Evolutionary conservation across 2,797 vertebrate species (phyloP).

Genomic region (Hippocampus kuda): DNA sequence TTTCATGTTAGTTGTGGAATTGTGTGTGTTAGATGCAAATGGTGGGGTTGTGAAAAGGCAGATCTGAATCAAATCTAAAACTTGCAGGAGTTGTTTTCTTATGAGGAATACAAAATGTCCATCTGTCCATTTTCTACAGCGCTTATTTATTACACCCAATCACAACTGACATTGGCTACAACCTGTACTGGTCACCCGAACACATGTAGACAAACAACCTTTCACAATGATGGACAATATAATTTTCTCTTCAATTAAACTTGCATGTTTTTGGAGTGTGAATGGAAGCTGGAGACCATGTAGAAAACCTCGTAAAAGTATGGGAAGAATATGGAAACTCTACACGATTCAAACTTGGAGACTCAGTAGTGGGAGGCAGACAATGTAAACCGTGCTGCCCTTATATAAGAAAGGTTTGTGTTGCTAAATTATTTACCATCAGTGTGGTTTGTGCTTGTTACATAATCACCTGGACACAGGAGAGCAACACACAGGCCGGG

Average conservation of each 20-base stretch:
- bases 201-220: too few species aligned
- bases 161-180: not conserved
- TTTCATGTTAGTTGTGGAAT: not conserved
- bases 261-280: too few species aligned
- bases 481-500: slow-evolving; percentile 31
- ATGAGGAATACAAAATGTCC: not conserved
- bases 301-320: not conserved
- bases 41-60: not conserved
- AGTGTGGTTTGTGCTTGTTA: slow-evolving; percentile 21
- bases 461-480: slow-evolving; percentile 25
- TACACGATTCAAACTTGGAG: too few species aligned
- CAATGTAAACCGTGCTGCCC: too few species aligned
- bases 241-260: too few species aligned
- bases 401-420: too few species aligned
- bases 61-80: not conserved
- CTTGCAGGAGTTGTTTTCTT: not conserved
- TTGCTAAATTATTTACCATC: slow-evolving; percentile 35
- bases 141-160: not conserved
- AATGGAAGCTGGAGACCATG: too few species aligned
- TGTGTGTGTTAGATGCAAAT: not conserved
- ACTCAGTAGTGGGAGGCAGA: too few species aligned
- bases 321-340: not conserved
- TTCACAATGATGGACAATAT: too few species aligned
- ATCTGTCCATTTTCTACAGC: not conserved
- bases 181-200: not conserved